Evolutionary conservation across 2,888 invertebrate genomes (phyloP), one percentile per base, ranked within the genome.

Genomic region (Hermodice carunculata): DNA sequence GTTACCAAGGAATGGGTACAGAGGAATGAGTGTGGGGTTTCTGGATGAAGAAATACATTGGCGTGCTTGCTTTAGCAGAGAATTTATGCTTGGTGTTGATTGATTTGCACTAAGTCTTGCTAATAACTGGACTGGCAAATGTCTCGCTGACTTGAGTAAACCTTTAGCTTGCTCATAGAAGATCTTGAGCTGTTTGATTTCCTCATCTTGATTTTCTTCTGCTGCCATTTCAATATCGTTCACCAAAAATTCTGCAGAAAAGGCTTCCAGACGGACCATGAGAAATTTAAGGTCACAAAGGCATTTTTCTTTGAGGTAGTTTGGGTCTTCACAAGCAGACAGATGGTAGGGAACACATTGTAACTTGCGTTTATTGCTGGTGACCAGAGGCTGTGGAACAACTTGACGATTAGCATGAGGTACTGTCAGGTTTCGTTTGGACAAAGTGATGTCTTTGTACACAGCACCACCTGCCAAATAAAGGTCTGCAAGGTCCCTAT

Each of bases 381-480:
- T 3, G 3, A 29, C 28, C 51, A 66, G 40, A 14, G 66, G 63
- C 29, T 69, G 81, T n/a, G 76, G 77, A 2, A 79, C 77, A 8
- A 82, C 74, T 57, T 81, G 79, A 26, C 84, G 66, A 62, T 84
- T 81, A 37, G 81, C 84, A 69, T 78, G 68, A 8, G 62, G 49
- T 6, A 84, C 69, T 4, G 68, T 69, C 32, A 78, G 28, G n/a
- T 78, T 80, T 17, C 81, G 61, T 17, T 77, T 67, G 1, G 60
- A 66, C 37, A 84, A 69, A 29, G 68, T 74, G 29, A 83, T 78
- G 26, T 34, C 51, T 26, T 44, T 40, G 22, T 51, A 22, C 1
- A 69, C 43, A n/a, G 60, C 56, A 5, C 51, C 42, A 19, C 54
- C 59, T 14, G 63, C 37, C 24, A 51, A n/a, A 42, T 60, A 69